phyloP scores from a whole-genome alignment of 2,797 vertebrate species.

The Orestias chungarensis region DNA sequence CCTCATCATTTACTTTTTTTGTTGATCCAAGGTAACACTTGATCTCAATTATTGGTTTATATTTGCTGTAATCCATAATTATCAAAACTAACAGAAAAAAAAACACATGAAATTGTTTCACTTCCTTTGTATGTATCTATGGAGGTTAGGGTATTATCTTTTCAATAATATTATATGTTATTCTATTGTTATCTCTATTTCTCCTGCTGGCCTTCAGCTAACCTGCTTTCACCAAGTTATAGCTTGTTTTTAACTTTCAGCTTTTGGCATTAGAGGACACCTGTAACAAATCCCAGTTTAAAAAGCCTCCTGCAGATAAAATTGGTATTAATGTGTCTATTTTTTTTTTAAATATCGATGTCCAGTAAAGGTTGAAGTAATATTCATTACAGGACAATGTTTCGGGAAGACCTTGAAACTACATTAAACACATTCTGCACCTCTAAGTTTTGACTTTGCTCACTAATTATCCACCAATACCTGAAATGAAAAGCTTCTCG shows the following conservation, averaged over 20 bases:
- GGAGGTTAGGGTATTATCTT: too few species aligned
- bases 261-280: slow-evolving; percentile 42
- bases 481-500: neutral
- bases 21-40: neutral
- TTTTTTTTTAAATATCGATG: slow-evolving; percentile 51
- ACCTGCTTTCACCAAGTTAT: slow-evolving; percentile 53
- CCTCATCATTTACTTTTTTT: neutral
- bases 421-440: slow-evolving; percentile 30
- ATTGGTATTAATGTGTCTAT: slow-evolving; percentile 38
- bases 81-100: neutral
- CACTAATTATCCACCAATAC: slow-evolving; percentile 10
- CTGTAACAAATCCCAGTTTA: slow-evolving; percentile 23
- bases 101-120: neutral
- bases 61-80: too few species aligned
- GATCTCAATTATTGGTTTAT: neutral
- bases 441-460: slow-evolving; percentile 19
- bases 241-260: slow-evolving; percentile 34
- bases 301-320: slow-evolving; percentile 19
- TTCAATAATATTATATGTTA: too few species aligned
- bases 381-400: slow-evolving; percentile 31
- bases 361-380: slow-evolving; percentile 53
- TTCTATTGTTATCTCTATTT: slow-evolving; percentile 34
- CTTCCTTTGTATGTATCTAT: too few species aligned
- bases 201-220: slow-evolving; percentile 42
- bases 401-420: slow-evolving; percentile 45